These are phyloP conservation scores for Misgurnus anguillicaudatus DNA, from an alignment of 2,113 vertebrate species.

Conservation along the genomic window DNA sequence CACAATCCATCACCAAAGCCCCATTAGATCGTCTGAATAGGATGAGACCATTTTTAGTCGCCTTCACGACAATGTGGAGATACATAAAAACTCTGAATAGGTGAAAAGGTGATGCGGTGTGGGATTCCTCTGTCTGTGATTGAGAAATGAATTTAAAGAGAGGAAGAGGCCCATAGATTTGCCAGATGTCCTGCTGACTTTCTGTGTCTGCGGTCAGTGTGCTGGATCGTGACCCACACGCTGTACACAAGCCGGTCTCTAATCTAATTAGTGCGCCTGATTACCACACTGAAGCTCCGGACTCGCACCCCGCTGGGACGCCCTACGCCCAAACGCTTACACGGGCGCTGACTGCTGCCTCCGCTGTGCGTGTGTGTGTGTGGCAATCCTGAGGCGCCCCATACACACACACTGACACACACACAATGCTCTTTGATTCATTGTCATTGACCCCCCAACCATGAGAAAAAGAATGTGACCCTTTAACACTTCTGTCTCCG, in stretches of 20 bases:
- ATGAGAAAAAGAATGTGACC: conserved; percentile 65
- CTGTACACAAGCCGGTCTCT: conserved; percentile 65
- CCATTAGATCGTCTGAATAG: conserved; percentile 22
- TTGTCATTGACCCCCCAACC: conserved; percentile 63
- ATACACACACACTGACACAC: conserved; percentile 48
- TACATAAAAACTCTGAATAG: conserved; percentile 13
- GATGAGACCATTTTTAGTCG: conserved; percentile 5
- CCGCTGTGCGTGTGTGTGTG: conserved; percentile 34
- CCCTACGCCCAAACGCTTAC: conserved; percentile 52
- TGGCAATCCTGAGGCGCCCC: conserved; percentile 42
- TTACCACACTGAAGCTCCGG: conserved; percentile 69
- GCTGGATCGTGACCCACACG: conserved; percentile 66
- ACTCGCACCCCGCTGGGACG: conserved; percentile 53
- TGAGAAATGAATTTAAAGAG: conserved; percentile 36
- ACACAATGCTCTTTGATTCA: conserved; percentile 76
- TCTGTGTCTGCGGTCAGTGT: conserved; percentile 64
- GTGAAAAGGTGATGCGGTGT: conserved; percentile 9
- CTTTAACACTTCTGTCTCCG: conserved; percentile 71
- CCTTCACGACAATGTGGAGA: conserved; percentile 2
- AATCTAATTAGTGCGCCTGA: conserved; percentile 80
- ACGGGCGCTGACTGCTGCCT: conserved; percentile 47
- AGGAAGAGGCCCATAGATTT: conserved; percentile 33
- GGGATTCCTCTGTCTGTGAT: conserved; percentile 21
- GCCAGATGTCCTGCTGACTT: conserved; percentile 61
- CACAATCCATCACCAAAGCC: conserved; percentile 18